Percentiles rank a stretch among this genome's conserved stretches.
Evolutionary conservation across 35 echinoderm and acorn worm species (phyloP).

Genomic region (Ptychodera flava): DNA sequence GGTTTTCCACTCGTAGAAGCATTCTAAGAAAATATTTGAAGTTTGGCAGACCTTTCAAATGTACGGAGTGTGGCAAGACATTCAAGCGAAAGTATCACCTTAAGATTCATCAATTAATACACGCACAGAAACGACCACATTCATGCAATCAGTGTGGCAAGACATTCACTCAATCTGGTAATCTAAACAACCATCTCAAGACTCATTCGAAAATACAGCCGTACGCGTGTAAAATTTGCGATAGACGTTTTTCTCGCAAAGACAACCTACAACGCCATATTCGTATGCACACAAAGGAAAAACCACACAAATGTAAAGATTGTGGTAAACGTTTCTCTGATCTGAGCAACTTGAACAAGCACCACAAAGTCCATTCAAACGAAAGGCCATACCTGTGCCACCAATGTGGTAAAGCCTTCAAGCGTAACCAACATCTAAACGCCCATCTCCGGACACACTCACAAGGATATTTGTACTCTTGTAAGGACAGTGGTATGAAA

Average conservation of each 20-base stretch:
- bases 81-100: constrained; percentile 37
- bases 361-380: constrained; percentile 62
- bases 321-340: too few species aligned
- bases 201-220: constrained; percentile 68
- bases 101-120: constrained; percentile 40
- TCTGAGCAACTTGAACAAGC: too few species aligned
- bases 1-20: too few species aligned
- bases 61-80: constrained; percentile 9
- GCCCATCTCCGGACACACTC: constrained; percentile 93
- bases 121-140: constrained; percentile 43
- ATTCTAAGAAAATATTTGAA: too few species aligned
- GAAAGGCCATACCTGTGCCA: constrained; percentile 93
- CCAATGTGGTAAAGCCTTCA: too few species aligned
- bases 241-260: too few species aligned
- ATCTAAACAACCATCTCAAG: constrained; percentile 40
- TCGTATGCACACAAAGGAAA: too few species aligned
- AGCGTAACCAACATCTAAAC: constrained; percentile 75
- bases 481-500: constrained; percentile 26
- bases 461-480: constrained; percentile 30
- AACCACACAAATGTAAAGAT: too few species aligned
- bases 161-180: constrained; percentile 15
- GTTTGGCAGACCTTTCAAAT: too few species aligned
- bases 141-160: constrained; percentile 54
- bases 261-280: constrained; percentile 51
- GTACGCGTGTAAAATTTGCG: constrained; percentile 54